A percentile compares a stretch with the other conserved stretches of the same genome.
Conservation (phyloP, 1,140 invertebrate species). For the Microplitis mediator region DNA sequence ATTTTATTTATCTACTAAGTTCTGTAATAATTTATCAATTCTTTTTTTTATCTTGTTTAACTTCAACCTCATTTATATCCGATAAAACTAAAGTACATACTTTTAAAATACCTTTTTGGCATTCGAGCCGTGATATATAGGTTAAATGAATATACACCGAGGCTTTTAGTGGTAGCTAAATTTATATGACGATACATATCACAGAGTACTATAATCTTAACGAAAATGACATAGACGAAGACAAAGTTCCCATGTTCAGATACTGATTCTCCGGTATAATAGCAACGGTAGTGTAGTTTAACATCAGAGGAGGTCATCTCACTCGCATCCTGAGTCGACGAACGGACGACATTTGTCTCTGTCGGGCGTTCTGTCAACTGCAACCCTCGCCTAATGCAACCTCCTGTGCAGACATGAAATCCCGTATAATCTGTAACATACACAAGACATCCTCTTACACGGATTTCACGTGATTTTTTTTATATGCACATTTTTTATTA, state of each 20-base stretch:
- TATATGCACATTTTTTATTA: not conserved
- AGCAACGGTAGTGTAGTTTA: not conserved
- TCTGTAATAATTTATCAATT: too few species aligned
- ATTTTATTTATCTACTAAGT: too few species aligned
- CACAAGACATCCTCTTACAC: not conserved
- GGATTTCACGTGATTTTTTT: not conserved
- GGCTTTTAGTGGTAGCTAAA: not conserved
- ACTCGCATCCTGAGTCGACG: not conserved
- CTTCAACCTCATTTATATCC: too few species aligned
- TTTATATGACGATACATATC: not conserved
- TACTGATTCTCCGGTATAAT: not conserved
- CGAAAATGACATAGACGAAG: slow-evolving; percentile 25
- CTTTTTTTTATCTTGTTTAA: too few species aligned
- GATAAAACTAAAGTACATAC: too few species aligned
- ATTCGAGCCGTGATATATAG: too few species aligned
- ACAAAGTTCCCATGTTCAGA: not conserved
- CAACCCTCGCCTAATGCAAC: not conserved
- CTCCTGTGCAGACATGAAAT: slow-evolving; percentile 12
- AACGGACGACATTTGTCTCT: slow-evolving; percentile 21
- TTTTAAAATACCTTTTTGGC: too few species aligned
- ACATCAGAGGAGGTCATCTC: slow-evolving; percentile 2
- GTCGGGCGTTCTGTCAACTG: not conserved
- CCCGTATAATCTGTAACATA: slow-evolving; percentile 12
- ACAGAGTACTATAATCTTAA: not conserved
- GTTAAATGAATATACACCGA: not conserved